Evolutionary conservation across 30 jellyfish, hydroid and myxozoan species (phyloP).

Genomic region (Clytia hemisphaerica): DNA sequence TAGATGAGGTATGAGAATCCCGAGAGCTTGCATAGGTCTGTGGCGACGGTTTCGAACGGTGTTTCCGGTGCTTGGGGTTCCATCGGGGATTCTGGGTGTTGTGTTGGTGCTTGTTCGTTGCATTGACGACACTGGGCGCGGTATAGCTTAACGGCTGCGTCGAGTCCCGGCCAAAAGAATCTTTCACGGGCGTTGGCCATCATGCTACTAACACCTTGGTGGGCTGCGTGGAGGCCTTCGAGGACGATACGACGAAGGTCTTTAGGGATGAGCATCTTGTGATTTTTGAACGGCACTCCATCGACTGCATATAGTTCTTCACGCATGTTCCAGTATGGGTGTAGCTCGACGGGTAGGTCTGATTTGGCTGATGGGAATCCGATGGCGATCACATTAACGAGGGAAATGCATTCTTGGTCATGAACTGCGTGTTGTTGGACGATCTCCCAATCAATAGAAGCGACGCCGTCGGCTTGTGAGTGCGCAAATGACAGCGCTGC

Average conservation of each 20-base stretch:
- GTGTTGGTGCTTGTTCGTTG: conserved; percentile 34
- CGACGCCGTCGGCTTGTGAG: neutral
- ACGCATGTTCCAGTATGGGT: conserved; percentile 17
- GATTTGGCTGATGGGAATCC: conserved; percentile 22
- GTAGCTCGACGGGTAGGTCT: conserved; percentile 4
- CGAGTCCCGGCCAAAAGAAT: conserved; percentile 55
- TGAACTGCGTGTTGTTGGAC: conserved; percentile 8
- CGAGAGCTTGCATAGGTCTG: conserved; percentile 16
- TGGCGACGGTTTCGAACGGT: conserved; percentile 14
- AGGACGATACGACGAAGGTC: conserved; percentile 20
- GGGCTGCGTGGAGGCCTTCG: conserved; percentile 52
- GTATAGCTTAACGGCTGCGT: conserved; percentile 29
- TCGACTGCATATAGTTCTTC: conserved; percentile 9
- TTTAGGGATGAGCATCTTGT: conserved; percentile 25
- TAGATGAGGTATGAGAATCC: conserved; percentile 7
- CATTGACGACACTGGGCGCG: conserved; percentile 36
- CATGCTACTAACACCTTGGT: conserved; percentile 40
- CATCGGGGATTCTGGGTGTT: conserved; percentile 15
- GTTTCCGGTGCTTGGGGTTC: conserved; percentile 22
- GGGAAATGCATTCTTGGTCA: conserved; percentile 10
- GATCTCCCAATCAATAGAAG: neutral
- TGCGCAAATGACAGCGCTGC: neutral
- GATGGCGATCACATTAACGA: neutral
- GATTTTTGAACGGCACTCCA: conserved; percentile 36
- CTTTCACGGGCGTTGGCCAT: conserved; percentile 35